Conservation (phyloP, 2,888 invertebrate genomes). For the Lissocephala sabroskyi region DNA sequence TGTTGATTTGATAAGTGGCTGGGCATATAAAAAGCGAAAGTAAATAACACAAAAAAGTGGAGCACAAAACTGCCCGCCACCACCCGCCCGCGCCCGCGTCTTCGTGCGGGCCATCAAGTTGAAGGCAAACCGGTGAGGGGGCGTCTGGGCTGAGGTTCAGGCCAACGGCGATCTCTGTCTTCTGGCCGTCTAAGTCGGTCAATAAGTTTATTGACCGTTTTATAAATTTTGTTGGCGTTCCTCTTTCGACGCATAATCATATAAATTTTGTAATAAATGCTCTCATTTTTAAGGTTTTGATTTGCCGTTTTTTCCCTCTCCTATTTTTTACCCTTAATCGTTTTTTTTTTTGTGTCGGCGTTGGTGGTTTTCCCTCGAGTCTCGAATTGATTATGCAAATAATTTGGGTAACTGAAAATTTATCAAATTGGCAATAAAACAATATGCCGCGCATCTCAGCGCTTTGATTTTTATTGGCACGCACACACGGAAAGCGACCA, state of each 20-base stretch:
- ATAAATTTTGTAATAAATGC: constrained; percentile 33
- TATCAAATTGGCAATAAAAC: constrained; percentile 36
- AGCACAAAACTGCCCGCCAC: constrained; percentile 39
- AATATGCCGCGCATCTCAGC: constrained; percentile 16
- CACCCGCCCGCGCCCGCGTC: too few species aligned
- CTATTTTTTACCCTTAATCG: constrained; percentile 11
- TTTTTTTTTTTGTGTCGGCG: constrained; percentile 21
- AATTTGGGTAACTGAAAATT: constrained; percentile 24
- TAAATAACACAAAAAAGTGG: constrained; percentile 51
- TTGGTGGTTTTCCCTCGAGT: neutral
- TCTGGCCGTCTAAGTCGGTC: constrained; percentile 38
- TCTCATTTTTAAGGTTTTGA: constrained; percentile 11
- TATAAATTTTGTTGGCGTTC: constrained; percentile 5
- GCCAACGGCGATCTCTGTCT: constrained; percentile 6
- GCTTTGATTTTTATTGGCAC: neutral
- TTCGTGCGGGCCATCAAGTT: too few species aligned
- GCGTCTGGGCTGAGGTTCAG: constrained; percentile 26
- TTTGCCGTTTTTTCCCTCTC: neutral
- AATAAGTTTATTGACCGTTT: constrained; percentile 62
- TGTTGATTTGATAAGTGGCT: constrained; percentile 24
- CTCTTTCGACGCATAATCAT: constrained; percentile 3
- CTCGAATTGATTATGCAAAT: constrained; percentile 33
- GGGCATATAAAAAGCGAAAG: constrained; percentile 50
- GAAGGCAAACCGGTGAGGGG: constrained; percentile 51
- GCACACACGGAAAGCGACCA: too few species aligned